A percentile compares a stretch with the other conserved stretches of the same genome.
These are phyloP conservation scores for Leucozona laternaria DNA, from an alignment of 2,888 invertebrate genomes.

Conservation along the genomic window DNA sequence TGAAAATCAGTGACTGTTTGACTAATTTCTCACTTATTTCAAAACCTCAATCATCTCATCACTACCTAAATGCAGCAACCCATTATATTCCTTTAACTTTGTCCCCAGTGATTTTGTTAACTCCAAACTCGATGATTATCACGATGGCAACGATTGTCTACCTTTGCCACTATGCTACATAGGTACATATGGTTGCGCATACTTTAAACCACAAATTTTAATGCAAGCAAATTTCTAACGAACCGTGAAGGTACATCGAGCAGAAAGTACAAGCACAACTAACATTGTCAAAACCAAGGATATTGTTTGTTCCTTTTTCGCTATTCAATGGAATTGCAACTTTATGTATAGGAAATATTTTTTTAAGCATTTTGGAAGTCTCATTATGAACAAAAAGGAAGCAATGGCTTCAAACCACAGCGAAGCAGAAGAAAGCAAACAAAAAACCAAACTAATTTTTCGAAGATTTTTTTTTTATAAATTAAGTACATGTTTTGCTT, in stretches of 20 bases:
- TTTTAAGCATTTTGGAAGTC: background rate
- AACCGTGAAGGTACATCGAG: background rate
- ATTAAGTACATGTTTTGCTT: conserved; percentile 56
- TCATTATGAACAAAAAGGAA: background rate
- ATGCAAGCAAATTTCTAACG: background rate
- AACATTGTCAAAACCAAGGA: background rate
- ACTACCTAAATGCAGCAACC: too few species aligned
- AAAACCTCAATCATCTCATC: too few species aligned
- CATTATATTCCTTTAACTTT: too few species aligned
- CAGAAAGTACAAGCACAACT: conserved; percentile 2
- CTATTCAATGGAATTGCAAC: background rate
- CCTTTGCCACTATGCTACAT: background rate
- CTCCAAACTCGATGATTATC: background rate
- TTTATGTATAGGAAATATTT: background rate
- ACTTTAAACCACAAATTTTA: conserved; percentile 1
- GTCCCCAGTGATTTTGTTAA: too few species aligned
- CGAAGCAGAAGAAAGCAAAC: background rate
- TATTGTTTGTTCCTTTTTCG: background rate
- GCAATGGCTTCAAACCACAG: background rate
- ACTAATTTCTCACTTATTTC: too few species aligned
- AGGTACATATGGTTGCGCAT: background rate
- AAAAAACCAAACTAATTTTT: conserved; percentile 60
- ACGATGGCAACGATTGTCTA: background rate
- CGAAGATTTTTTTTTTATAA: conserved; percentile 39
- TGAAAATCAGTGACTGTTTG: too few species aligned